A percentile compares a stretch with the other conserved stretches of the same genome.
These are phyloP conservation scores for Sporophila hypoxantha DNA, from an alignment of 2,113 vertebrate species.

Conservation along the genomic window DNA sequence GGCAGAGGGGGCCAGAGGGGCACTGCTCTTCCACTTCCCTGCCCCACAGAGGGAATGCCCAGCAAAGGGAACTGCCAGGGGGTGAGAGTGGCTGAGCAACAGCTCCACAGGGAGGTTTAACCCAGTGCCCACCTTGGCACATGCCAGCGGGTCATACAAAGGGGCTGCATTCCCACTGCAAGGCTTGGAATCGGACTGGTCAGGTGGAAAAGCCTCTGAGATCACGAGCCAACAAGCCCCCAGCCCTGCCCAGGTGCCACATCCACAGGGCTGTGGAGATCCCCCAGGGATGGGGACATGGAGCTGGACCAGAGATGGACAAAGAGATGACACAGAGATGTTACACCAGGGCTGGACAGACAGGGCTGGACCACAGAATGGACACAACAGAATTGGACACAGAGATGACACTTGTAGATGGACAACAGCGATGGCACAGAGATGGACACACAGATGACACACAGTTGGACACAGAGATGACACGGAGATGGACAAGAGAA, in stretches of 20 bases:
- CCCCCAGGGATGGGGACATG: neutral
- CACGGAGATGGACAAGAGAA: too few relatives aligned
- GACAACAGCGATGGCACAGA: too few relatives aligned
- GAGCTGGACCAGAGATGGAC: too few relatives aligned
- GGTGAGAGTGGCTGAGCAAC: neutral
- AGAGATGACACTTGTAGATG: too few relatives aligned
- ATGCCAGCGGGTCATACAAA: neutral
- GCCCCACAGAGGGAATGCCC: neutral
- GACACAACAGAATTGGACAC: too few relatives aligned
- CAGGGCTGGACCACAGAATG: too few relatives aligned
- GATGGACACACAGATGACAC: too few relatives aligned
- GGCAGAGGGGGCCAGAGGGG: too few relatives aligned
- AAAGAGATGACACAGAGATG: too few relatives aligned
- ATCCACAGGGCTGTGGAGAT: too few relatives aligned
- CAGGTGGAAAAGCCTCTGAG: neutral
- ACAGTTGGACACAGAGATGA: too few relatives aligned
- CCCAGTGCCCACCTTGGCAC: neutral
- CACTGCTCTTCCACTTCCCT: neutral
- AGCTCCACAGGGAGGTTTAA: neutral
- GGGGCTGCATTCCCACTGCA: neutral
- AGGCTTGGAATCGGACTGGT: neutral
- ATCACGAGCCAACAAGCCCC: neutral
- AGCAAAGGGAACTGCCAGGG: neutral
- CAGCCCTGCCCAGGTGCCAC: neutral
- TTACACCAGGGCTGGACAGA: too few relatives aligned